phyloP scores from a whole-genome alignment of 2,113 vertebrate species.

The Promerops cafer region DNA sequence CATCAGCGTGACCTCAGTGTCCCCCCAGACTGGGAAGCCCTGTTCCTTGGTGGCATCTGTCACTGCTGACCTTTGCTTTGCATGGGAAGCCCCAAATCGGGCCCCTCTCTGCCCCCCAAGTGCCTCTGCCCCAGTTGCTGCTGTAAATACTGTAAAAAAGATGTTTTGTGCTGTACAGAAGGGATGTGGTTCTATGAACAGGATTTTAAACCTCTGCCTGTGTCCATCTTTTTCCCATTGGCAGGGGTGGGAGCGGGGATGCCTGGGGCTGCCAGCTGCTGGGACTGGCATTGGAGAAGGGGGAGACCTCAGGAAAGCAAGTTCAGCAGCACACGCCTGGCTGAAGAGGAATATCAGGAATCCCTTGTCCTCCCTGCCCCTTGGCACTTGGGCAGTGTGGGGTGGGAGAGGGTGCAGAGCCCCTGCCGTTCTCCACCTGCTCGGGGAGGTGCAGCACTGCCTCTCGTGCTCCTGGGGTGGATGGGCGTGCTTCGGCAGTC shows the following conservation, averaged over 20 bases:
- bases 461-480: not conserved
- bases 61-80: not conserved
- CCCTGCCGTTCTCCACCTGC: not conserved
- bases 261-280: not conserved
- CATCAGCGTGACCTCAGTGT: not conserved
- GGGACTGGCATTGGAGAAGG: not conserved
- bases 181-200: not conserved
- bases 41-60: not conserved
- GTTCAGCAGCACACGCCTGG: not conserved
- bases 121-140: not conserved
- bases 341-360: not conserved
- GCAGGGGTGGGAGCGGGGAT: not conserved
- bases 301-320: not conserved
- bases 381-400: rapidly evolving
- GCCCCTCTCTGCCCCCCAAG: not conserved
- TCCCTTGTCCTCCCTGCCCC: not conserved
- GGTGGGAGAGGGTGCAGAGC: not conserved
- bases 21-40: not conserved
- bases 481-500: not conserved
- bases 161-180: not conserved
- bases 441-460: rapidly evolving
- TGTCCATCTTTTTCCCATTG: not conserved
- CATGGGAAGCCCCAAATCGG: rapidly evolving
- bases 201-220: not conserved
- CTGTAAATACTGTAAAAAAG: slow-evolving; percentile 32